Conservation (phyloP, 2,797 vertebrate genomes). For the Anguilla anguilla region DNA sequence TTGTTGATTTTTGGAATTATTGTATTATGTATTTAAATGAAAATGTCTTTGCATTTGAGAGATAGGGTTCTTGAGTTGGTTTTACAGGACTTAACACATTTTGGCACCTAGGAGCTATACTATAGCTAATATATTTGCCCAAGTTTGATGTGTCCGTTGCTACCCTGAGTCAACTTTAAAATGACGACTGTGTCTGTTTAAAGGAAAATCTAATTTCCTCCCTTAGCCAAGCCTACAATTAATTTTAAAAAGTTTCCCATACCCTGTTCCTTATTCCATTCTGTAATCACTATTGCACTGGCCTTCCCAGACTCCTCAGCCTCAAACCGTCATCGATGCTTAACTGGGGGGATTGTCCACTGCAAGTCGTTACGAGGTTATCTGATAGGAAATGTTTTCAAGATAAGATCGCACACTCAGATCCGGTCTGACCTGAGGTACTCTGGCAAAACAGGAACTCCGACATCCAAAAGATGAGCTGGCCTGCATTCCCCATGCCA, state of each 20-base stretch:
- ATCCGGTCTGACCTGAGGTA: constrained; percentile 1
- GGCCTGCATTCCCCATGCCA: background rate
- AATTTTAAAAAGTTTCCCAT: background rate
- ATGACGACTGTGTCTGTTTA: background rate
- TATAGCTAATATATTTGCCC: background rate
- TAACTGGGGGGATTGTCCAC: background rate
- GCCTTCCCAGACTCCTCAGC: background rate
- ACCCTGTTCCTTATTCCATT: background rate
- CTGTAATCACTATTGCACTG: background rate
- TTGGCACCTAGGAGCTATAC: background rate
- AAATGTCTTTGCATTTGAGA: background rate
- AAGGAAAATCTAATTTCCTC: constrained; percentile 7
- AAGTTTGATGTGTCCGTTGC: background rate
- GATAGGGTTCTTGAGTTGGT: background rate
- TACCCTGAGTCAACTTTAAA: background rate
- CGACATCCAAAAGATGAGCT: constrained; percentile 3
- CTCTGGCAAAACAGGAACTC: background rate
- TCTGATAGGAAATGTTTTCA: constrained; percentile 18
- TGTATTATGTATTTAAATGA: background rate
- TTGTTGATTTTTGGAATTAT: background rate
- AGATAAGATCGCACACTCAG: constrained; percentile 1
- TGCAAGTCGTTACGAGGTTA: constrained; percentile 17
- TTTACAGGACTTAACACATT: background rate
- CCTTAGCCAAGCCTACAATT: background rate
- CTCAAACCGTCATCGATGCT: background rate